These are phyloP conservation scores for Rotaria macrura DNA, from an alignment of 2,888 invertebrate genomes.

Conservation along the genomic window DNA sequence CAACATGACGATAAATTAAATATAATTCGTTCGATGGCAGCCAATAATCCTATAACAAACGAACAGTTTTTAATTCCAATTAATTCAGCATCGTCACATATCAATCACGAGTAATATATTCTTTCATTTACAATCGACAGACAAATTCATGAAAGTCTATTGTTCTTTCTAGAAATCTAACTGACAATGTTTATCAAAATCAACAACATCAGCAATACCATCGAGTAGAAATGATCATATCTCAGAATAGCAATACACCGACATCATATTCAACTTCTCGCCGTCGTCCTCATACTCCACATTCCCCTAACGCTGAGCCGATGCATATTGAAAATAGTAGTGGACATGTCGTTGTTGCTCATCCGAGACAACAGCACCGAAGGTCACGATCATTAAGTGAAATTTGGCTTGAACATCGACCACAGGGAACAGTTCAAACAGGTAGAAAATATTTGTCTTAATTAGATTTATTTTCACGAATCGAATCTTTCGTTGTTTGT, in stretches of 20 bases:
- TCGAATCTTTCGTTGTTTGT: too few species aligned
- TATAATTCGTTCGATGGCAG: neutral
- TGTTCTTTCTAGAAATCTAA: neutral
- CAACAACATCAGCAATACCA: neutral
- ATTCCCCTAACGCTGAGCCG: neutral
- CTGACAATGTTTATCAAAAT: neutral
- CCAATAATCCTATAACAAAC: neutral
- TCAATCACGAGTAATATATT: too few species aligned
- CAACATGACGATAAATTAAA: constrained; percentile 3
- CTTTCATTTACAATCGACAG: too few species aligned
- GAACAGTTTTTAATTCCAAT: neutral
- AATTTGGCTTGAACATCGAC: constrained; percentile 78
- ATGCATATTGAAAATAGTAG: neutral
- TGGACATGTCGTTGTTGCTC: constrained; percentile 53
- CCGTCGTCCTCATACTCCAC: neutral
- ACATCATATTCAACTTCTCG: neutral
- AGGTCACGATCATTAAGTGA: constrained; percentile 68
- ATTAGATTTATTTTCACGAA: too few species aligned
- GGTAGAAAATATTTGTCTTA: too few species aligned
- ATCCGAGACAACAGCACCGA: constrained; percentile 59
- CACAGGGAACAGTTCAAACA: constrained; percentile 50
- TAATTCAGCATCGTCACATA: neutral
- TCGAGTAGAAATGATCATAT: neutral
- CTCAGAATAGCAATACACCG: neutral
- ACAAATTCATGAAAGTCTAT: neutral